A percentile compares a stretch with the other conserved stretches of the same genome.
phyloP scores from a whole-genome alignment of 2,797 vertebrate genomes.

The Channa striata region DNA sequence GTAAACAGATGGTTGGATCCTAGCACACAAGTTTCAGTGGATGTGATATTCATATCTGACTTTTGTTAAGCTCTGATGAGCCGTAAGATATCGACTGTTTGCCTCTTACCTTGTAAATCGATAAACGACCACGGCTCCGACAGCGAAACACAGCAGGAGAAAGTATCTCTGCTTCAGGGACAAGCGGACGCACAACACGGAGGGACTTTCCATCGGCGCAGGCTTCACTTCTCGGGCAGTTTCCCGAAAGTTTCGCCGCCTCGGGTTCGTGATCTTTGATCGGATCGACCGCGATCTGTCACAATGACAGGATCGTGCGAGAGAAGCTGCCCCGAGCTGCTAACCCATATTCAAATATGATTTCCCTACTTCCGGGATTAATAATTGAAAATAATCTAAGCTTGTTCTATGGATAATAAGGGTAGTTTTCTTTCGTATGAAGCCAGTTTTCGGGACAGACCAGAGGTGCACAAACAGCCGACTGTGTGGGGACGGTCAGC shows the following conservation, averaged over 20 bases:
- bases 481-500: constrained; percentile 35
- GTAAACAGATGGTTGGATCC: neutral
- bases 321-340: too few relatives aligned
- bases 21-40: neutral
- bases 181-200: constrained; percentile 34
- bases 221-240: too few relatives aligned
- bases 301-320: neutral
- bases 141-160: constrained; percentile 42
- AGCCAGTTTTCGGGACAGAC: too few relatives aligned
- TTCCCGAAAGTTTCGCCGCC: too few relatives aligned
- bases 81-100: neutral
- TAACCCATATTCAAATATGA: neutral
- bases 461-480: neutral
- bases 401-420: neutral
- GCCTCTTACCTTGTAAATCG: constrained; percentile 56
- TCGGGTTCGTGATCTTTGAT: neutral
- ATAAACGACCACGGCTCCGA: constrained; percentile 34
- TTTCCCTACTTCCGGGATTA: neutral
- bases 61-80: neutral
- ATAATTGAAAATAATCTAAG: neutral
- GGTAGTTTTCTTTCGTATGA: fast-evolving
- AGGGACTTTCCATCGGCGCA: constrained; percentile 37
- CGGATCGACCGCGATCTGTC: neutral
- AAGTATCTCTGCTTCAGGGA: constrained; percentile 57
- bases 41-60: neutral